These are phyloP conservation scores for Alethe castanea DNA, from an alignment of 2,113 vertebrate species.

Conservation along the genomic window DNA sequence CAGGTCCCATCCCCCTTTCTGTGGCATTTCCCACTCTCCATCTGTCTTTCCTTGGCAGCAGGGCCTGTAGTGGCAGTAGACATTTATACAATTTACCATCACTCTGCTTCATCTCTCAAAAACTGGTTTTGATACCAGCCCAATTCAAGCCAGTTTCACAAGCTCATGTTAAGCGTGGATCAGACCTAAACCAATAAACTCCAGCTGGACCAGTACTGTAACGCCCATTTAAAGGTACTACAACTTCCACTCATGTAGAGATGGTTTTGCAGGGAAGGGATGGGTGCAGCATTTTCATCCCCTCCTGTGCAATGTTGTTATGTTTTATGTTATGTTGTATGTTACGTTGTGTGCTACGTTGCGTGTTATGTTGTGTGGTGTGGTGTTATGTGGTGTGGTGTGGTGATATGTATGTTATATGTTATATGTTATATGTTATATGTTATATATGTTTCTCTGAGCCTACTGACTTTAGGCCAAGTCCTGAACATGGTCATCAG, in stretches of 20 bases:
- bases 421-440: no score
- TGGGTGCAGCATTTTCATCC: background rate
- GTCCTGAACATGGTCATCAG: background rate
- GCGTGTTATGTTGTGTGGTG: no score
- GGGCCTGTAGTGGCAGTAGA: background rate
- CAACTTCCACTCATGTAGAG: background rate
- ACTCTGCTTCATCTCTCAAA: background rate
- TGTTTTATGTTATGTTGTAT: no score
- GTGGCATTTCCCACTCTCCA: background rate
- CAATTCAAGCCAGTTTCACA: background rate
- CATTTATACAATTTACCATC: background rate
- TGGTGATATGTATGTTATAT: background rate
- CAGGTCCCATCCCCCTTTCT: background rate
- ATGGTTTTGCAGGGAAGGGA: background rate
- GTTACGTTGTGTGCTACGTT: no score
- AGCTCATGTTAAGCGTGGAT: background rate
- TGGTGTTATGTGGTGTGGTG: no score
- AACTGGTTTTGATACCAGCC: background rate
- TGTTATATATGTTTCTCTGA: background rate
- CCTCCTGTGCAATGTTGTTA: background rate
- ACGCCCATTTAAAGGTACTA: background rate
- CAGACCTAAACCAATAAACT: background rate
- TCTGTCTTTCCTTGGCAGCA: background rate
- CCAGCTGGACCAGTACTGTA: background rate
- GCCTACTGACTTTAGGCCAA: background rate